Conservation (phyloP, 2,888 invertebrate species). For the Andrena hattorfiana region DNA sequence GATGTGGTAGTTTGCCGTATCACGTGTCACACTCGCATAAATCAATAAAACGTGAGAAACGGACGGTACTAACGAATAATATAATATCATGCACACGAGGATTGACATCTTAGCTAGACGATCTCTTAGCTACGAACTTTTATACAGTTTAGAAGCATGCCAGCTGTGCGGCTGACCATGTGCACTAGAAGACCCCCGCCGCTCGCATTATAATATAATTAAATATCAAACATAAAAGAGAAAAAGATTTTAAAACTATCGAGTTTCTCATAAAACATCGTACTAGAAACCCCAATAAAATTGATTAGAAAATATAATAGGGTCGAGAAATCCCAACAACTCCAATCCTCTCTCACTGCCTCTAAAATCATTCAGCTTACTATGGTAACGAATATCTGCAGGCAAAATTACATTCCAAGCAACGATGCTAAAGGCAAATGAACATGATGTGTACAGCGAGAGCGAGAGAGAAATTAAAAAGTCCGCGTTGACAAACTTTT, state of each 20-base stretch:
- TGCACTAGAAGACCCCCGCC: constrained; percentile 68
- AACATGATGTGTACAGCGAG: constrained; percentile 42
- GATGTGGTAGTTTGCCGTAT: constrained; percentile 1
- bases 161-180: constrained; percentile 83
- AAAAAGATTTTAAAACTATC: background rate
- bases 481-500: constrained; percentile 30
- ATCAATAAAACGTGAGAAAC: constrained; percentile 28
- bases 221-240: constrained; percentile 15
- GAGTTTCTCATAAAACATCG: constrained; percentile 24
- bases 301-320: constrained; percentile 55
- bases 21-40: constrained; percentile 1
- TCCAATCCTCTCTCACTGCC: constrained; percentile 81
- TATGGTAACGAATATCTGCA: constrained; percentile 63
- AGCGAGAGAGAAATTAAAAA: constrained; percentile 13
- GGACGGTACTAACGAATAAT: constrained; percentile 19
- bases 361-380: constrained; percentile 63
- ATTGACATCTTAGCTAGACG: constrained; percentile 55
- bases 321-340: constrained; percentile 77
- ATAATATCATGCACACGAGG: constrained; percentile 51
- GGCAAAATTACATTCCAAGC: constrained; percentile 78
- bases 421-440: constrained; percentile 74
- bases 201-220: constrained; percentile 66
- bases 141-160: constrained; percentile 74
- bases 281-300: constrained; percentile 43
- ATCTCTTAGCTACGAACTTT: constrained; percentile 57